Conservation (phyloP, 1,140 invertebrate genomes). For the Aphelenchoides avenae region DNA sequence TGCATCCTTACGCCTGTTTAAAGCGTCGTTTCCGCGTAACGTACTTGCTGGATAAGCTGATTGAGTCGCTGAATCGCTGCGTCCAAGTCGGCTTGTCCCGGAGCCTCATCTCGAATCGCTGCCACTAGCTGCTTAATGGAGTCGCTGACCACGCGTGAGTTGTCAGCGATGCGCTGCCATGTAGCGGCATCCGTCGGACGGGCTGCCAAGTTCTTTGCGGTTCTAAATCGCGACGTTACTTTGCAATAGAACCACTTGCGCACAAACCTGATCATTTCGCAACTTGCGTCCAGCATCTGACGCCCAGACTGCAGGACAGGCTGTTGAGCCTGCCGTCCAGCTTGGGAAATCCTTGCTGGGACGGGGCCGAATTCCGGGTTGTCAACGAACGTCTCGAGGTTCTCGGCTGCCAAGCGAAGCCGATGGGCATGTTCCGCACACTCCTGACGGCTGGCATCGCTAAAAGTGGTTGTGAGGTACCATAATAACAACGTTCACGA, state of each 20-base stretch:
- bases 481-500: constrained; percentile 2
- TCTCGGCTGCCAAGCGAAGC: constrained; percentile 82
- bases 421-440: constrained; percentile 78
- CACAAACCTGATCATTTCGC: constrained; percentile 74
- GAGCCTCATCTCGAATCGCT: constrained; percentile 75
- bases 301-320: constrained; percentile 79
- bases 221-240: constrained; percentile 59
- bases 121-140: constrained; percentile 78
- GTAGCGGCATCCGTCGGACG: constrained; percentile 83
- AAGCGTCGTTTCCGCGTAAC: too few relatives aligned
- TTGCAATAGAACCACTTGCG: background rate
- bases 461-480: constrained; percentile 60
- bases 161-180: constrained; percentile 85
- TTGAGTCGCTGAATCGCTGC: constrained; percentile 74
- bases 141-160: constrained; percentile 89
- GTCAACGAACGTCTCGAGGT: constrained; percentile 83
- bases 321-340: constrained; percentile 71
- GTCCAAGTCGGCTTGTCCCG: constrained; percentile 88
- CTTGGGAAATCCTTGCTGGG: constrained; percentile 78
- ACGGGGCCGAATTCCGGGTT: constrained; percentile 86
- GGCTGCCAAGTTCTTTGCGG: constrained; percentile 81
- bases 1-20: too few relatives aligned
- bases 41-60: constrained; percentile 70
- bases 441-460: constrained; percentile 74
- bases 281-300: constrained; percentile 76